These are phyloP conservation scores for Melieria crassipennis DNA, from an alignment of 2,888 invertebrate genomes.

Conservation along the genomic window DNA sequence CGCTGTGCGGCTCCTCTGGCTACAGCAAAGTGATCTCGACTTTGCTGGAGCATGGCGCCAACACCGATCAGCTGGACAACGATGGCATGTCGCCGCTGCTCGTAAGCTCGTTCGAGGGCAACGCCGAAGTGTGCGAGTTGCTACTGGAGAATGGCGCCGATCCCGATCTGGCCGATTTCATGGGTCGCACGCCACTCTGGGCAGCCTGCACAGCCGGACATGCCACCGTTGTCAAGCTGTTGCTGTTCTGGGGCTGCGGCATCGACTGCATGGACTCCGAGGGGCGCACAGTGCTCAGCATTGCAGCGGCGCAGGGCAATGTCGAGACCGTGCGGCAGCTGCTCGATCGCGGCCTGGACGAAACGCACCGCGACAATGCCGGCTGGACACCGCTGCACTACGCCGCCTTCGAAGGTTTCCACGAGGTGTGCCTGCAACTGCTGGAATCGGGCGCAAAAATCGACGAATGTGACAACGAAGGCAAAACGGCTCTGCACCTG, in stretches of 20 bases:
- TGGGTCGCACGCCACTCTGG: slow-evolving; percentile 88
- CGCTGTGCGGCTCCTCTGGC: slow-evolving; percentile 83
- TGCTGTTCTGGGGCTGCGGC: slow-evolving; percentile 95
- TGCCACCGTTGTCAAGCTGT: slow-evolving; percentile 82
- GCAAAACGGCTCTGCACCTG: slow-evolving; percentile 86
- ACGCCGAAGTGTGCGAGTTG: slow-evolving; percentile 90
- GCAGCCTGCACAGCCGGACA: slow-evolving; percentile 94
- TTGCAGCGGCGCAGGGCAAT: slow-evolving; percentile 86
- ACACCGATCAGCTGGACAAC: slow-evolving; percentile 83
- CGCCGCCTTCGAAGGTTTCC: slow-evolving; percentile 87
- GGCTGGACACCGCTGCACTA: slow-evolving; percentile 98
- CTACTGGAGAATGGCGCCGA: slow-evolving; percentile 92
- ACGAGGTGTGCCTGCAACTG: slow-evolving; percentile 64
- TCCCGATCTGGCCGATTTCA: slow-evolving; percentile 84
- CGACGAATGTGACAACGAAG: slow-evolving; percentile 91
- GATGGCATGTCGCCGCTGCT: slow-evolving; percentile 88
- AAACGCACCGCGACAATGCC: slow-evolving; percentile 90
- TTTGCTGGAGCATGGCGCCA: slow-evolving; percentile 83
- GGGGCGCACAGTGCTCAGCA: slow-evolving; percentile 88
- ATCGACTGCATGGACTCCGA: slow-evolving; percentile 95
- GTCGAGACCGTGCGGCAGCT: slow-evolving; percentile 90
- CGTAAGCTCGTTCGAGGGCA: slow-evolving; percentile 92
- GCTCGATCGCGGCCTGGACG: slow-evolving; percentile 86
- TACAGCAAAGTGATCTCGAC: slow-evolving; percentile 76
- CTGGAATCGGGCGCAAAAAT: slow-evolving; percentile 89